Evolutionary conservation across 1,140 invertebrate genomes (phyloP).

Genomic region (Bombus huntii): DNA sequence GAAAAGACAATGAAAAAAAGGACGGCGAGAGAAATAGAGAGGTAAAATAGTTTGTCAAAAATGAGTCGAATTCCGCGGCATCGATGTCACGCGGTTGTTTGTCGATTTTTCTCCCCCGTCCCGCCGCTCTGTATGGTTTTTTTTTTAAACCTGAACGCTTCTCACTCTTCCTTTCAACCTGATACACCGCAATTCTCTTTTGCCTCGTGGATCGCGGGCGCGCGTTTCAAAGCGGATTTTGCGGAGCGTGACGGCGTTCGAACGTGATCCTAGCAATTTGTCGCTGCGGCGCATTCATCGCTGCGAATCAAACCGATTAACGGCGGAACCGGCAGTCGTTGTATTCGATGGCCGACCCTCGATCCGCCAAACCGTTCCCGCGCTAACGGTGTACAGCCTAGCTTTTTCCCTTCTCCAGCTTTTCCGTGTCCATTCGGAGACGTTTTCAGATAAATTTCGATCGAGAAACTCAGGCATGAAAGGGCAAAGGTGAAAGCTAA

Average conservation of each 20-base stretch:
- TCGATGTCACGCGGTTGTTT: background rate
- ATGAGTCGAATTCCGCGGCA: conserved; percentile 23
- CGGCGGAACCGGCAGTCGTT: conserved; percentile 35
- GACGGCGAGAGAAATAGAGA: no score
- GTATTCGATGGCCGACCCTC: conserved; percentile 3
- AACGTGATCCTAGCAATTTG: conserved; percentile 65
- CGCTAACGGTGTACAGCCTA: conserved; percentile 33
- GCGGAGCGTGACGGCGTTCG: conserved; percentile 35
- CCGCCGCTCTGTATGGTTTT: background rate
- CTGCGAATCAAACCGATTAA: conserved; percentile 66
- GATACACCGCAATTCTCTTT: conserved; percentile 30
- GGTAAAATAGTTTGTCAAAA: conserved; percentile 24
- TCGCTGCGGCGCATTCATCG: conserved; percentile 58
- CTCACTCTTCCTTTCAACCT: conserved; percentile 30
- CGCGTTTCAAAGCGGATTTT: conserved; percentile 57
- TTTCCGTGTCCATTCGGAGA: background rate
- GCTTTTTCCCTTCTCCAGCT: conserved; percentile 17
- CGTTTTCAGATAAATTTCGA: background rate
- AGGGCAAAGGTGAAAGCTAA: background rate
- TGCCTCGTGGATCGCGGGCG: background rate
- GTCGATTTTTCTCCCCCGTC: background rate
- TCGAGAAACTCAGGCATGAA: background rate
- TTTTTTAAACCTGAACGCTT: background rate
- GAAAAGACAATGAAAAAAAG: background rate
- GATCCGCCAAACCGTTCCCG: conserved; percentile 51